phyloP scores from a whole-genome alignment of 53 echinoderm and acorn worm species.

The Echinometra lucunter region DNA sequence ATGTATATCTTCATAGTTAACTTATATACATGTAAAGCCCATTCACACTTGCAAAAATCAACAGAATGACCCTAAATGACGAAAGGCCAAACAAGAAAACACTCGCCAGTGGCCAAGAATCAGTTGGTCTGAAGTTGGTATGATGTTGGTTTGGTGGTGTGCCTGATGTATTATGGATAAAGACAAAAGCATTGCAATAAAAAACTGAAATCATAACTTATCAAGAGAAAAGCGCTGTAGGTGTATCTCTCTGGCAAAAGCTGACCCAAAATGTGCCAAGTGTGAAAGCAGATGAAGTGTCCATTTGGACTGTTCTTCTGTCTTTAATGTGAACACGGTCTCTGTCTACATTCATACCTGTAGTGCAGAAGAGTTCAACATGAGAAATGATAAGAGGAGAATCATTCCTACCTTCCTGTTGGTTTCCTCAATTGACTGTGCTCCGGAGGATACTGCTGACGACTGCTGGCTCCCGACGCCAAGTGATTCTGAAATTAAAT shows the following conservation, averaged over 20 bases:
- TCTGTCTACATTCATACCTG: neutral
- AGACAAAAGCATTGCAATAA: neutral
- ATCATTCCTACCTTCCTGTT: conserved; percentile 35
- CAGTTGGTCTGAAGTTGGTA: no score
- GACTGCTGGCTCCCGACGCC: conserved; percentile 19
- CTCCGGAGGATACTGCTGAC: neutral
- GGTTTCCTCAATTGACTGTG: conserved; percentile 23
- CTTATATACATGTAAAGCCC: neutral
- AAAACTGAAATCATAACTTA: neutral
- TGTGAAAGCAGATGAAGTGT: neutral
- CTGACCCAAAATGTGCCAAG: no score
- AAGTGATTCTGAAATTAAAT: conserved; percentile 25
- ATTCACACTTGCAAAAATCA: neutral
- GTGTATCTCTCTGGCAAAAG: neutral
- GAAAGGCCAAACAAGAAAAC: no score
- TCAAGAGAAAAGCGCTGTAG: neutral
- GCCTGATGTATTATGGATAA: neutral
- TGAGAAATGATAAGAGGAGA: neutral
- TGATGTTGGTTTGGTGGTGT: no score
- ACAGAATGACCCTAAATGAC: neutral
- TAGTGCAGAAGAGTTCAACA: neutral
- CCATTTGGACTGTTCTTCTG: neutral
- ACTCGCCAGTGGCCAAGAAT: no score
- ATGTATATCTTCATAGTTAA: neutral
- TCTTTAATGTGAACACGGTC: neutral